Percentiles rank a stretch among this genome's conserved stretches.
Conservation (phyloP, 2,888 invertebrate species). For the Thecophora atra region DNA sequence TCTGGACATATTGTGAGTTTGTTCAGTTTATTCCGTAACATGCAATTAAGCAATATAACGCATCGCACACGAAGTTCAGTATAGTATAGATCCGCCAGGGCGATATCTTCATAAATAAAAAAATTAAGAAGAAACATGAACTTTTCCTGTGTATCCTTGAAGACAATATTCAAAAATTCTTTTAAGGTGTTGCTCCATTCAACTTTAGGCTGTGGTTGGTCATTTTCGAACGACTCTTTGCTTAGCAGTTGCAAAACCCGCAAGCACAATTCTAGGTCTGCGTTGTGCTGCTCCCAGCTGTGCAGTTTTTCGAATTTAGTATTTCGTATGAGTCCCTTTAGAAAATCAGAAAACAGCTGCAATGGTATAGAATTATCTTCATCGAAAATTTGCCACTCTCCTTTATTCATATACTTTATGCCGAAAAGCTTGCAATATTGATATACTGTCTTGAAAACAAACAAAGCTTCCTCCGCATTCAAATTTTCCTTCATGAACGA, state of each 20-base stretch:
- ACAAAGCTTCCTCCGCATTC: conserved; percentile 41
- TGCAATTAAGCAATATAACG: conserved; percentile 58
- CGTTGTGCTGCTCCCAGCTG: conserved; percentile 49
- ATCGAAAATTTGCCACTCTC: conserved; percentile 59
- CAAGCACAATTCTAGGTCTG: conserved; percentile 47
- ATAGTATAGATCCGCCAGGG: conserved; percentile 56
- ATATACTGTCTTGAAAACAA: conserved; percentile 46
- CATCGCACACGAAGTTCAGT: conserved; percentile 69
- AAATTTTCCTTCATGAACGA: conserved; percentile 52
- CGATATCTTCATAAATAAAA: conserved; percentile 60
- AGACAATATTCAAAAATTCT: conserved; percentile 67
- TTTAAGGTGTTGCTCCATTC: conserved; percentile 59
- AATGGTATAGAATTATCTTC: conserved; percentile 68
- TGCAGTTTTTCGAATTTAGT: conserved; percentile 62
- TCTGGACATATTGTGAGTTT: conserved; percentile 43
- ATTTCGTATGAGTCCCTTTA: conserved; percentile 68
- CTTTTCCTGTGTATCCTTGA: conserved; percentile 66
- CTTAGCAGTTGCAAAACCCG: conserved; percentile 51
- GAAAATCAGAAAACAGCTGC: conserved; percentile 69
- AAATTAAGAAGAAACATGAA: conserved; percentile 71
- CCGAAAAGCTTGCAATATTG: conserved; percentile 47
- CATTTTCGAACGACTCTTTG: conserved; percentile 44
- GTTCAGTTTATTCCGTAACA: conserved; percentile 47
- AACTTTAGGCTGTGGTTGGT: conserved; percentile 42
- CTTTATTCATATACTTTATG: conserved; percentile 42